phyloP scores from a whole-genome alignment of 2,797 vertebrate genomes.

The Phalloptychus januarius region DNA sequence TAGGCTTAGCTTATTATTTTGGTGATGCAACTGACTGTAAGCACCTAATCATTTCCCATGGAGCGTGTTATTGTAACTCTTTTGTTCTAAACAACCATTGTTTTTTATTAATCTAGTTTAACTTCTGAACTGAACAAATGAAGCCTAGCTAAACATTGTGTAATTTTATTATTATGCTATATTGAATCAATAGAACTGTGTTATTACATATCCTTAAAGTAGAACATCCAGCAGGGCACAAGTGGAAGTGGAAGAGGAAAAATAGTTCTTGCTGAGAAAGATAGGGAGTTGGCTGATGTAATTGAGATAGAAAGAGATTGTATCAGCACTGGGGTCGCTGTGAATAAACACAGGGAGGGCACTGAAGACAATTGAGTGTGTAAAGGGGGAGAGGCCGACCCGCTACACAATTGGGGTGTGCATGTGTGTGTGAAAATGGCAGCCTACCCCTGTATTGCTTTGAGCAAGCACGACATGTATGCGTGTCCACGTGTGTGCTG shows the following conservation, averaged over 20 bases:
- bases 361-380: conserved; percentile 66
- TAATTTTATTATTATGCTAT: background rate
- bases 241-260: conserved; percentile 48
- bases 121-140: conserved; percentile 8
- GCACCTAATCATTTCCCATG: conserved; percentile 37
- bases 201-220: conserved; percentile 22
- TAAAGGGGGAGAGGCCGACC: conserved; percentile 63
- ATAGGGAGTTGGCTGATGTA: conserved; percentile 75
- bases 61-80: conserved; percentile 26
- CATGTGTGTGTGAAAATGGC: conserved; percentile 43
- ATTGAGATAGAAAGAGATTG: conserved; percentile 82
- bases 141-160: conserved; percentile 16
- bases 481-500: conserved; percentile 39
- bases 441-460: conserved; percentile 58
- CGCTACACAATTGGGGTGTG: conserved; percentile 33
- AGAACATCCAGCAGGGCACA: conserved; percentile 17
- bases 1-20: conserved; percentile 47
- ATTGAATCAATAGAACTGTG: background rate
- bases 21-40: conserved; percentile 70
- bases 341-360: conserved; percentile 77
- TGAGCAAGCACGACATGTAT: conserved; percentile 49
- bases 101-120: conserved; percentile 21
- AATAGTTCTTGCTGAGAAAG: conserved; percentile 58
- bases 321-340: conserved; percentile 74
- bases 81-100: conserved; percentile 25